phyloP scores from a whole-genome alignment of 2,888 invertebrate genomes.

The Latrodectus elegans region DNA sequence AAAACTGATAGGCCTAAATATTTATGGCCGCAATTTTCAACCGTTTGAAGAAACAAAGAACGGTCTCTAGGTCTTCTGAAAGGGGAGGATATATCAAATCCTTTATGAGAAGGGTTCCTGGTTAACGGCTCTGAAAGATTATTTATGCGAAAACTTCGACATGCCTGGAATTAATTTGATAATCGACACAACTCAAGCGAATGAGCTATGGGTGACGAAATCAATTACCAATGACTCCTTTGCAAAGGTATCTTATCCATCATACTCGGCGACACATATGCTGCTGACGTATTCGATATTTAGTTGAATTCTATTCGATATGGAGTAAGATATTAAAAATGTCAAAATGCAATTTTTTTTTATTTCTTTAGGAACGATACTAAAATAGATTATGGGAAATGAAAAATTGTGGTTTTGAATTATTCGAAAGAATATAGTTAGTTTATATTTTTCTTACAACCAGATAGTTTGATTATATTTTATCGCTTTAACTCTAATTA shows the following conservation, averaged over 20 bases:
- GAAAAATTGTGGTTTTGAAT: too few species aligned
- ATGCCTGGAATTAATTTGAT: neutral
- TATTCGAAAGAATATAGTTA: too few species aligned
- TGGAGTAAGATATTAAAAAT: too few species aligned
- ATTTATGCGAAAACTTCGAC: slow-evolving; percentile 1
- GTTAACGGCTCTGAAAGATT: neutral
- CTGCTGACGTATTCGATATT: too few species aligned
- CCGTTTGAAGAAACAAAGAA: neutral
- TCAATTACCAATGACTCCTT: neutral
- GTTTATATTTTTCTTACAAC: too few species aligned
- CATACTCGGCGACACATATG: neutral
- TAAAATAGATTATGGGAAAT: too few species aligned
- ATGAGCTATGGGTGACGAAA: neutral
- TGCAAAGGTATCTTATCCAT: neutral
- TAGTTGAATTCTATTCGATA: too few species aligned
- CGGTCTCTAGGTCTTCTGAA: neutral
- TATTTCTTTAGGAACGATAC: too few species aligned
- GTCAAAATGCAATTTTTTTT: too few species aligned
- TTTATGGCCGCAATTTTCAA: neutral
- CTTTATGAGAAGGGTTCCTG: neutral
- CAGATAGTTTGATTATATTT: too few species aligned
- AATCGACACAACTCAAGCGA: neutral
- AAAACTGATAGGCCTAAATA: slow-evolving; percentile 2
- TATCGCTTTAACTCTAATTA: too few species aligned
- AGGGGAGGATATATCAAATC: neutral